A percentile compares a stretch with the other conserved stretches of the same genome.
phyloP scores from a whole-genome alignment of 1,140 invertebrate species.

The Scaptomyza hsui region DNA sequence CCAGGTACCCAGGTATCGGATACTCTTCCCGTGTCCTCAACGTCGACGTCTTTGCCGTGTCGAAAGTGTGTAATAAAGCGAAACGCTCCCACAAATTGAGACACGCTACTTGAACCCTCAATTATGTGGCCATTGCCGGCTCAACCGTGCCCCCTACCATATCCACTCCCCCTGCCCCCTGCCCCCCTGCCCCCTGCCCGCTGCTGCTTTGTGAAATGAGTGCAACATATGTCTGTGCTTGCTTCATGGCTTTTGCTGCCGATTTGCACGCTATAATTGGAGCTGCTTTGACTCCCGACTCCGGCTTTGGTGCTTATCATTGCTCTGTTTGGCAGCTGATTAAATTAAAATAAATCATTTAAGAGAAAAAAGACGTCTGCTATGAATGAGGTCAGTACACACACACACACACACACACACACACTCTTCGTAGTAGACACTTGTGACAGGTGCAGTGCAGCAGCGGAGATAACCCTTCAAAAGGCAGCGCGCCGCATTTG shows the following conservation, averaged over 20 bases:
- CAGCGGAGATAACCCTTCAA: constrained; percentile 36
- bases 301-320: constrained; percentile 58
- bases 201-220: constrained; percentile 62
- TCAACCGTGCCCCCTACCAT: neutral
- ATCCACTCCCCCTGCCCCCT: neutral
- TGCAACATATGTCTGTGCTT: constrained; percentile 74
- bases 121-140: constrained; percentile 73
- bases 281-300: constrained; percentile 44
- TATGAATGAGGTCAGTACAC: constrained; percentile 42
- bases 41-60: constrained; percentile 57
- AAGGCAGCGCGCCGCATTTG: constrained; percentile 32
- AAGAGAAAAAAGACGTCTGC: constrained; percentile 53
- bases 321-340: constrained; percentile 79
- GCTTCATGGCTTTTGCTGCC: constrained; percentile 69
- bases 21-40: constrained; percentile 11
- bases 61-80: constrained; percentile 80
- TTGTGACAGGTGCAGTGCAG: constrained; percentile 52
- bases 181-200: neutral
- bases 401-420: constrained; percentile 2
- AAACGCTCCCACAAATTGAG: constrained; percentile 77
- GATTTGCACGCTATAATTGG: constrained; percentile 77
- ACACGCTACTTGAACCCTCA: constrained; percentile 78
- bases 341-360: constrained; percentile 80
- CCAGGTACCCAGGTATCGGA: constrained; percentile 2
- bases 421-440: constrained; percentile 1